Base-by-base conservation (phyloP, 2,888 invertebrate species). In the Oligia fasciuncula region DNA sequence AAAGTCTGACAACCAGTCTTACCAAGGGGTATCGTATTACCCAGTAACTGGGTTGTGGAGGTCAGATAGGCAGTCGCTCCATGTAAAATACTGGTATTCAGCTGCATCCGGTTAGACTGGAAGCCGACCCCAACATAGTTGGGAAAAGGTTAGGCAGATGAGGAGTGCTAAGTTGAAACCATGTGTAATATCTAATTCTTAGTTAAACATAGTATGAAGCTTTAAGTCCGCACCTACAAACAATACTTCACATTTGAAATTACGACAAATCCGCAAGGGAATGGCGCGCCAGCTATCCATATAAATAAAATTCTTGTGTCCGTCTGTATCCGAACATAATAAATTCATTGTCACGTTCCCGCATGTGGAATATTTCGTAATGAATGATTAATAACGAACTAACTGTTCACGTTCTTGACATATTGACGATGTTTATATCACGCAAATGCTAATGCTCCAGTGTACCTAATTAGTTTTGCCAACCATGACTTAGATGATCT, bases 281-380 rank as follows among this genome's bases (percentile, higher is more conserved):
- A 80, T 83, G 71, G 63, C 51, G 46, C 76, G 77, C 72, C 73
- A 66, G 90, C 90, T 92, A 94, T 92, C 90, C 92, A 93, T 93
- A 93, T 93, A 92, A 91, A 93, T 94, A 91, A 92, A 90, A 89
- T 85, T 85, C 76, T 82, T 80, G 71, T 86, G 89, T 87, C 87
- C 79, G 85, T 88, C 86, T 90, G 89, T 87, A 88, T 90, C 82
- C 80, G 87, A 90, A 90, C 86, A 91, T 94, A 93, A 93, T 93
- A 88, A 89, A 92, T 93, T 92, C 91, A 88, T 91, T 92, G 93
- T 91, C 92, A 93, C 91, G 91, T 87, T 81, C 86, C 77, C 75
- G 83, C 80, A 87, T 88, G 86, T 87, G 77, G 79, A 81, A 85
- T 86, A 92, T 93, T 92, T 92, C 89, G 84, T 90, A 90, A 92